Base-by-base conservation (phyloP, 2,888 invertebrate species). In the Tetranychus truncatus region DNA sequence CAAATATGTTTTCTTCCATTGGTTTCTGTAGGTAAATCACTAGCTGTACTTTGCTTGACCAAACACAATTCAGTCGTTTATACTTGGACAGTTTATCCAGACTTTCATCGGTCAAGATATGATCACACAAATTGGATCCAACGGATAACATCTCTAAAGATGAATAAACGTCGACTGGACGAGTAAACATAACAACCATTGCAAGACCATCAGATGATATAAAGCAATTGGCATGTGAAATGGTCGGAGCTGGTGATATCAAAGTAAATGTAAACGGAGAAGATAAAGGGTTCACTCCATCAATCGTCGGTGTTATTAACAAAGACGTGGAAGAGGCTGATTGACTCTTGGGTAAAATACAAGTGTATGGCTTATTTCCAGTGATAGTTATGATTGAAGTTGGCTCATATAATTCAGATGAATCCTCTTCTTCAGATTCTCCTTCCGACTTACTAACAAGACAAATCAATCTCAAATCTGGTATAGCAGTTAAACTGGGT, bases 31-130 rank as follows among this genome's bases (percentile, higher is more conserved):
- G 75, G 72, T 75, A 76, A 9, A 79, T 78, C n/a, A 80, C 77
- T 20, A 80, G 72, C 21, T 80, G 80, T 11, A 77, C 77, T 75
- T 80, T 80, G 44, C 80, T 78, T 7, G 79, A 78, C 80, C 80
- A 80, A n/a, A 77, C 71, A 75, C 80, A 80, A 20, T 44, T 76
- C 20, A 74, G 44, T 15, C 74, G 69, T 67, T 76, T 76, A 72
- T 77, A 76, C 69, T 76, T 75, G n/a, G 77, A 79, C 34, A 80
- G 72, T 55, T 74, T 73, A 21, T 67, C 71, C 11, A 78, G 74
- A 20, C 79, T 80, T 67, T 77, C 78, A 11, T 66, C 74, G 65
- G 76, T 78, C 6, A 80, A 74, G 18, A 79, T 75, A 45, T 77
- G 72, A 18, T 75, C 73, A 65, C 80, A 80, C 20, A 74, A 65